Evolutionary conservation across 1,140 invertebrate genomes (phyloP).

Genomic region (Magallana gigas): DNA sequence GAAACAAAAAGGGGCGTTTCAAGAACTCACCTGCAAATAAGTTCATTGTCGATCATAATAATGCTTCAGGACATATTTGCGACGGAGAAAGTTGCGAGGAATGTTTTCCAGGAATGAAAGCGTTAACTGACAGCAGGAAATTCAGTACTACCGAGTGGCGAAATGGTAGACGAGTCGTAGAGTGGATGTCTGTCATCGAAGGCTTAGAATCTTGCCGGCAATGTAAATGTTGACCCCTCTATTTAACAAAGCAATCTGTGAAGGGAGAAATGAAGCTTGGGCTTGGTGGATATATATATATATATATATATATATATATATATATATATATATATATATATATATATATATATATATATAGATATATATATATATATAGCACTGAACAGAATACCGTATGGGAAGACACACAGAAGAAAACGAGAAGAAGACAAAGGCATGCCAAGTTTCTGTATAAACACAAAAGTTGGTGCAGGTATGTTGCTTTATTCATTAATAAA

Average conservation of each 20-base stretch:
- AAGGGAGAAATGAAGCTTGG: slow-evolving; percentile 35
- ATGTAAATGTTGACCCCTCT: too few species aligned
- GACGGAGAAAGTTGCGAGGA: too few species aligned
- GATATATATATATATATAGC: neutral
- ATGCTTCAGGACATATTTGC: too few species aligned
- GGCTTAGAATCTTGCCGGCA: too few species aligned
- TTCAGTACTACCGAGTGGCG: too few species aligned
- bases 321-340: too few species aligned
- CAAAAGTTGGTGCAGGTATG: slow-evolving; percentile 31
- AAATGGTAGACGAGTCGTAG: too few species aligned
- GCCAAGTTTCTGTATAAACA: slow-evolving; percentile 26
- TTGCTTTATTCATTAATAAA: neutral
- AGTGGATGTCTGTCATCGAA: too few species aligned
- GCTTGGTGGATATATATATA: neutral
- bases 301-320: neutral
- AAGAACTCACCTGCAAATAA: too few species aligned
- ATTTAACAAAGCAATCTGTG: neutral
- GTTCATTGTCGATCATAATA: too few species aligned
- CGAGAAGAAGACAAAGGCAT: neutral
- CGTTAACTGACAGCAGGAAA: too few species aligned
- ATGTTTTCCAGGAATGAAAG: too few species aligned
- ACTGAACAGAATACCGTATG: slow-evolving; percentile 8
- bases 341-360: neutral
- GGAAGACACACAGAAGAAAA: neutral
- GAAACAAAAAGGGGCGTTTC: slow-evolving; percentile 4